Base-by-base conservation (phyloP, 2,113 vertebrate species). In the Rousettus leschenaultii region DNA sequence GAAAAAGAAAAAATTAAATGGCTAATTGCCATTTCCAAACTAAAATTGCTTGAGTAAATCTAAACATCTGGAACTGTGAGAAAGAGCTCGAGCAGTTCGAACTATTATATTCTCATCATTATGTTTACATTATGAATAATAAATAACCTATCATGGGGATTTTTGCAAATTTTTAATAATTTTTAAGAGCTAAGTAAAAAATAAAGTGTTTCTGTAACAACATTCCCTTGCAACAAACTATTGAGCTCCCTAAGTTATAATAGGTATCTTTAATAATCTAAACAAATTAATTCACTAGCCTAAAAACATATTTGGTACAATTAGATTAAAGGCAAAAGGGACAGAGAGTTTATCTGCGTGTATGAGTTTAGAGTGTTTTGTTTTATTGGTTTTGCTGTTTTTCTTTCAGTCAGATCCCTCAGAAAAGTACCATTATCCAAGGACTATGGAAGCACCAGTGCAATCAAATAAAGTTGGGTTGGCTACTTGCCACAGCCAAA, bases 1-100 rank as follows among this genome's bases (percentile, higher is more conserved):
- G 10, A 53, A 73, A 73, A 85, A 73, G 59, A 22, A 74, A 87
- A 91, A 95, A 45, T 93, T 71, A 43, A 95, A 63, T 95, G 55
- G 4, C 53, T 78, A 86, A 63, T 71, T 71, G 45, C 24, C 28
- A 79, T 63, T 93, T 91, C 43, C 28, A 53, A 94, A 89, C 14
- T 90, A 84, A 79, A 86, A 40, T 51, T 82, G 12, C 43, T 80
- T 82, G 5, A 89, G 43, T 53, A 93, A 77, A 66, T 96, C 61
- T 95, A 93, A 93, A 86, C 73, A 91, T n/a, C 45, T 38, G 35
- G 14, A 85, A 89, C 45, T 57, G 21, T 77, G 51, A 63, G 89
- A 88, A 70, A 38, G 21, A 84, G 2, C 45, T 40, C 3, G 6
- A 85, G 55, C 59, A 14, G 2, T 33, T 95, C 94, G 74, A 94